Conservation (phyloP, 1,140 invertebrate genomes). For the Hyles vespertilio region DNA sequence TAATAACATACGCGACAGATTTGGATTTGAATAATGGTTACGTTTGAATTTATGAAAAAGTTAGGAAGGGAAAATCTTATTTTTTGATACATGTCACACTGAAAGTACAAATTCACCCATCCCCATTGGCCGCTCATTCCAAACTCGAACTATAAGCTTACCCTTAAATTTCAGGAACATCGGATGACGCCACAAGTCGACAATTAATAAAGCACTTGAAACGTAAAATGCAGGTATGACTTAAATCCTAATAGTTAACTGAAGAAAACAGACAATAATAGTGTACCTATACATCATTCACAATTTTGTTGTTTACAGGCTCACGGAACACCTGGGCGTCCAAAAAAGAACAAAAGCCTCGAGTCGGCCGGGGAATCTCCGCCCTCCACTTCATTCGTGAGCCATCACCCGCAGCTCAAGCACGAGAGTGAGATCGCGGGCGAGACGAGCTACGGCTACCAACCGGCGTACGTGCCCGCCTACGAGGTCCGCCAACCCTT, state of each 20-base stretch:
- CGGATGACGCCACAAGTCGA: conserved; percentile 78
- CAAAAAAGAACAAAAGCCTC: conserved; percentile 64
- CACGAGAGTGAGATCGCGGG: conserved; percentile 46
- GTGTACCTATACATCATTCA: too few relatives aligned
- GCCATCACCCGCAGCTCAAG: conserved; percentile 45
- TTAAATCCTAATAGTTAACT: too few relatives aligned
- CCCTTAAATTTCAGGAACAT: conserved; percentile 31
- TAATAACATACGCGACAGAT: too few relatives aligned
- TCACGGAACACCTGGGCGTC: conserved; percentile 53
- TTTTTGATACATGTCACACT: too few relatives aligned
- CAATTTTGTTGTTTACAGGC: conserved; percentile 30
- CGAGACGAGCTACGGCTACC: conserved; percentile 45
- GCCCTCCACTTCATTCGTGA: conserved; percentile 52
- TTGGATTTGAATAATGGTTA: too few relatives aligned
- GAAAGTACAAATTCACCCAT: too few relatives aligned
- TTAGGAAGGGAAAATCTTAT: too few relatives aligned
- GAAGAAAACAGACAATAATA: too few relatives aligned
- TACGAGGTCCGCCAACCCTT: conserved; percentile 44
- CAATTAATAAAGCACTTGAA: conserved; percentile 85
- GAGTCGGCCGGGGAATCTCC: conserved; percentile 50
- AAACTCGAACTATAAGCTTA: neutral
- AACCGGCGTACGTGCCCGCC: conserved; percentile 40
- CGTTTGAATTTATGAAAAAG: too few relatives aligned
- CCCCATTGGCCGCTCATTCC: too few relatives aligned
- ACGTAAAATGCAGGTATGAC: conserved; percentile 79